These are phyloP conservation scores for Sebastes matsubarae DNA, from an alignment of 2,797 vertebrate genomes.

Conservation along the genomic window DNA sequence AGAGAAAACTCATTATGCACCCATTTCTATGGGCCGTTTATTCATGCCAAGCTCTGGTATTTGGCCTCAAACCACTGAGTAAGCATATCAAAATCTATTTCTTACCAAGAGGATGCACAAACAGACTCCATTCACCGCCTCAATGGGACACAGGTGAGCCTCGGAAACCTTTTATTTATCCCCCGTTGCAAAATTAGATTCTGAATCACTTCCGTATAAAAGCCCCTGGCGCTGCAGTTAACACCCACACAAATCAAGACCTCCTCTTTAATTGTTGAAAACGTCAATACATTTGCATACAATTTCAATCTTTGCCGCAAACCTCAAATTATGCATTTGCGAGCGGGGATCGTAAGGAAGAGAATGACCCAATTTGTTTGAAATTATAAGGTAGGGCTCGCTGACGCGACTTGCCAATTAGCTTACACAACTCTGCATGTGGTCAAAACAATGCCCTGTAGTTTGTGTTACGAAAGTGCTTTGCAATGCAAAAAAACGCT, in stretches of 20 bases:
- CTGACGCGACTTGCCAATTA: conserved; percentile 65
- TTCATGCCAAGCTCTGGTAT: conserved; percentile 51
- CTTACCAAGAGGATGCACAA: conserved; percentile 56
- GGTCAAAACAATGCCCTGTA: conserved; percentile 58
- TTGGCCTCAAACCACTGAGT: conserved; percentile 60
- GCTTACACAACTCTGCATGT: conserved; percentile 61
- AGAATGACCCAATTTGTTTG: conserved; percentile 71
- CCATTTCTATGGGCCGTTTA: conserved; percentile 45
- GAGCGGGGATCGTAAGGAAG: conserved; percentile 43
- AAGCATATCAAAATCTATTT: conserved; percentile 63
- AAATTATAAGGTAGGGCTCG: conserved; percentile 57
- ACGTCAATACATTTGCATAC: conserved; percentile 74
- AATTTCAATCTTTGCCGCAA: conserved; percentile 48
- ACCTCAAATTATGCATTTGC: conserved; percentile 59
- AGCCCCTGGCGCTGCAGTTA: conserved; percentile 52
- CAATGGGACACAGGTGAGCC: conserved; percentile 70
- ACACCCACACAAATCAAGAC: conserved; percentile 65
- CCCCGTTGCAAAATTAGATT: conserved; percentile 60
- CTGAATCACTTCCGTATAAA: conserved; percentile 49
- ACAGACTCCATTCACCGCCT: conserved; percentile 44
- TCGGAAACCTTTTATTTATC: conserved; percentile 66
- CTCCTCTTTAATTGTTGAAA: conserved; percentile 69
- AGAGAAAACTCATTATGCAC: conserved; percentile 50
- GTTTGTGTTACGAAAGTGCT: conserved; percentile 53
- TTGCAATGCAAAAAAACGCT: conserved; percentile 66